Conservation (phyloP, 2,888 invertebrate species). For the Macrosiphum euphorbiae region DNA sequence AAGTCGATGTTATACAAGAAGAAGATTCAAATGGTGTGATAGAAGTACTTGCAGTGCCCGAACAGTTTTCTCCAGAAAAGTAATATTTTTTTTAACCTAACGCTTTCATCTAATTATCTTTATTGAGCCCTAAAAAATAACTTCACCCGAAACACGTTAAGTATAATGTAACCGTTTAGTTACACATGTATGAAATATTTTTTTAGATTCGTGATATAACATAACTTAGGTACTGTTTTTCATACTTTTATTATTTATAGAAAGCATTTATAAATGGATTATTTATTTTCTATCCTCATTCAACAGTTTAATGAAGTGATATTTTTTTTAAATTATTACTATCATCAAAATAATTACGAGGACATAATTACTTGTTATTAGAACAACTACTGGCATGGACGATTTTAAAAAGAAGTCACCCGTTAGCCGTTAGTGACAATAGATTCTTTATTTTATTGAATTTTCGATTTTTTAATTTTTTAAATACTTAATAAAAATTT, state of each 20-base stretch:
- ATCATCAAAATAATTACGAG: not conserved
- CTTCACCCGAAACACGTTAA: not conserved
- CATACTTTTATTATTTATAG: not conserved
- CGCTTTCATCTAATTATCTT: not conserved
- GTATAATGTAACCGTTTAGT: not conserved
- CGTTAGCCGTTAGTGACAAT: not conserved
- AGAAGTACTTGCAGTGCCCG: slow-evolving; percentile 41
- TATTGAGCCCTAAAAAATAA: not conserved
- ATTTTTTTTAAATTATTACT: not conserved
- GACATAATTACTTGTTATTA: not conserved
- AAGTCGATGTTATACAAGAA: slow-evolving; percentile 56
- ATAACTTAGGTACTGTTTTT: not conserved
- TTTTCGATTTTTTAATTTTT: not conserved
- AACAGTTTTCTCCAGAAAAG: slow-evolving; percentile 54
- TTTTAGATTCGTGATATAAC: not conserved
- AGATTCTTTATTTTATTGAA: not conserved
- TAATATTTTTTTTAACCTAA: not conserved
- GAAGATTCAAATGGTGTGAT: slow-evolving; percentile 51
- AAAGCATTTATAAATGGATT: not conserved
- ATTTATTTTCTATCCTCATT: not conserved
- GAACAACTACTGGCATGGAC: not conserved
- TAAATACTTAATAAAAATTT: not conserved
- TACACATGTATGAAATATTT: not conserved
- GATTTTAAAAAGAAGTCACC: not conserved
- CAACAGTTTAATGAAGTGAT: not conserved